Evolutionary conservation across 2,113 vertebrate genomes (phyloP).

Genomic region (Martes martes): DNA sequence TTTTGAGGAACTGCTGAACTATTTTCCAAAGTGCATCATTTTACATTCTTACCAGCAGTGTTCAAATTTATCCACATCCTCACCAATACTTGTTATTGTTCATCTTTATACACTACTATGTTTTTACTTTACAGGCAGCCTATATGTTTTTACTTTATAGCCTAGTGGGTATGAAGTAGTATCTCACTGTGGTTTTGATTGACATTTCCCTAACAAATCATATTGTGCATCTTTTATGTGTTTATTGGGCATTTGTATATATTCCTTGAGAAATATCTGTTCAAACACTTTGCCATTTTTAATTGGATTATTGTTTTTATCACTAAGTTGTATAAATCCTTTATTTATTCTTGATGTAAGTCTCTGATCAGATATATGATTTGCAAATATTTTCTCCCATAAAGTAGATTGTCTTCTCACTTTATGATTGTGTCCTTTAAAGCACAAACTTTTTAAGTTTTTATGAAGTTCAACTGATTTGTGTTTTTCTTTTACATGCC

Average conservation of each 20-base stretch:
- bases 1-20: neutral
- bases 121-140: neutral
- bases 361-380: neutral
- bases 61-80: neutral
- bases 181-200: neutral
- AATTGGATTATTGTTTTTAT: neutral
- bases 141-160: neutral
- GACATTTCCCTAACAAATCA: neutral
- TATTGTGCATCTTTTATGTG: neutral
- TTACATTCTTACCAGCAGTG: neutral
- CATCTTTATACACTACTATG: neutral
- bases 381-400: slow-evolving; percentile 19
- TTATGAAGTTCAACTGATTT: neutral
- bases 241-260: neutral
- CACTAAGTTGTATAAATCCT: neutral
- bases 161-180: neutral
- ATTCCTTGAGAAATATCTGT: neutral
- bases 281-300: neutral
- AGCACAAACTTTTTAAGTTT: neutral
- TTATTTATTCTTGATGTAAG: neutral
- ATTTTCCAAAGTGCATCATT: neutral
- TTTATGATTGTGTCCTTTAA: neutral
- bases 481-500: neutral
- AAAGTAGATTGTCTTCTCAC: neutral
- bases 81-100: neutral